A percentile compares a stretch with the other conserved stretches of the same genome.
These are phyloP conservation scores for Smittia sp. DNA, from an alignment of 2,888 invertebrate species.

Conservation along the genomic window DNA sequence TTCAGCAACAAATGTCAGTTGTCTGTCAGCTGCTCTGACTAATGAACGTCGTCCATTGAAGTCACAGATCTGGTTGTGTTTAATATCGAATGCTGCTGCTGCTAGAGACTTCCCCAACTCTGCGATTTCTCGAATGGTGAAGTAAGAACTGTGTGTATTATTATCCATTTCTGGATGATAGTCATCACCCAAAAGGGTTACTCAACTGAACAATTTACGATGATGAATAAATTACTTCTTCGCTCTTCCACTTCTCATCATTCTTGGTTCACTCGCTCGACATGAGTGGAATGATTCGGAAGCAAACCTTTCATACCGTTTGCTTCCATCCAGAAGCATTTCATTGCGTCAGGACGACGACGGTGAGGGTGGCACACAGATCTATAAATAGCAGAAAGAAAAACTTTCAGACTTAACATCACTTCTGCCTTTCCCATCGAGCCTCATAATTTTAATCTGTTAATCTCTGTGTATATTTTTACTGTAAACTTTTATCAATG, in stretches of 20 bases:
- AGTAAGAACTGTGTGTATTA: constrained; percentile 18
- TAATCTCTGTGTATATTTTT: constrained; percentile 24
- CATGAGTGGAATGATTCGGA: not conserved
- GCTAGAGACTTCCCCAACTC: not conserved
- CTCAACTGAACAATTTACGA: constrained; percentile 41
- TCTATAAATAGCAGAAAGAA: constrained; percentile 7
- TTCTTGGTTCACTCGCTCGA: not conserved
- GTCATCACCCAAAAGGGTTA: constrained; percentile 40
- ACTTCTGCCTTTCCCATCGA: not conserved
- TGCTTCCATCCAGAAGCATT: not conserved
- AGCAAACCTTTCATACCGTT: not conserved
- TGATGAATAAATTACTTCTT: constrained; percentile 41
- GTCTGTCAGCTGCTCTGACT: no score
- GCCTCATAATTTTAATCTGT: constrained; percentile 37
- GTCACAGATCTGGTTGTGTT: no score
- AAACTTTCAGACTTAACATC: not conserved
- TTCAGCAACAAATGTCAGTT: no score
- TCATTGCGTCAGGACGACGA: not conserved
- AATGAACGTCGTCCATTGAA: no score
- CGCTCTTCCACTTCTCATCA: not conserved
- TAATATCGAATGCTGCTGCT: no score
- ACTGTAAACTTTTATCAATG: constrained; percentile 32
- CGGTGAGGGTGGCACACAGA: not conserved
- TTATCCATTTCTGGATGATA: constrained; percentile 26
- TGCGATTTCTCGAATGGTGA: not conserved